phyloP scores from a whole-genome alignment of 2,888 invertebrate genomes.

The Proisotoma minuta region DNA sequence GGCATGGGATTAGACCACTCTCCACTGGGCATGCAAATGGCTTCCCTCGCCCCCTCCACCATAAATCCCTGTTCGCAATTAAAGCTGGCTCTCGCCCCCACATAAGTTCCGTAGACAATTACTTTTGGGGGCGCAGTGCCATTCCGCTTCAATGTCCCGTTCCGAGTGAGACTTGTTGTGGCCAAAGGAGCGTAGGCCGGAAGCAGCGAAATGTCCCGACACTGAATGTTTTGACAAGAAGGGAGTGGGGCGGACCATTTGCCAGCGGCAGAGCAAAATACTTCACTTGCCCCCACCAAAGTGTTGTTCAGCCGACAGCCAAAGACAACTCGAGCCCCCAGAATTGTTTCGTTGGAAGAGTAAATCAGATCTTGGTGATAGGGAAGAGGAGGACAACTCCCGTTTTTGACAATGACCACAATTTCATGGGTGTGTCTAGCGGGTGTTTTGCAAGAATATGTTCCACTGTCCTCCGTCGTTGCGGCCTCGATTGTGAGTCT shows the following conservation, averaged over 20 bases:
- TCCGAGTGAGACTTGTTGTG: conserved; percentile 24
- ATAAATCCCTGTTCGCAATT: conserved; percentile 73
- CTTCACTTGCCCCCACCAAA: conserved; percentile 67
- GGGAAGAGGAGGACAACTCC: conserved; percentile 72
- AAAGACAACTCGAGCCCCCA: conserved; percentile 69
- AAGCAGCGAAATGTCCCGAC: conserved; percentile 42
- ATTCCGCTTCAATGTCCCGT: conserved; percentile 53
- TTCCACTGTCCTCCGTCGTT: conserved; percentile 68
- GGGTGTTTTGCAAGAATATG: conserved; percentile 78
- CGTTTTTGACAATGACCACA: conserved; percentile 72
- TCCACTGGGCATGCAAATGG: conserved; percentile 52
- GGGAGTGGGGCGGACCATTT: conserved; percentile 80
- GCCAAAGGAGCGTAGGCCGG: conserved; percentile 42
- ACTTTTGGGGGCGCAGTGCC: conserved; percentile 50
- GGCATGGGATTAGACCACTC: conserved; percentile 76
- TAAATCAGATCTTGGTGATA: conserved; percentile 68
- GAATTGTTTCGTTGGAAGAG: conserved; percentile 65
- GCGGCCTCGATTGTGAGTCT: conserved; percentile 76
- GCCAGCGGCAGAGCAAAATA: conserved; percentile 71
- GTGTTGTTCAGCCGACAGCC: conserved; percentile 75
- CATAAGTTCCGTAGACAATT: conserved; percentile 69
- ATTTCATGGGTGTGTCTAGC: conserved; percentile 74
- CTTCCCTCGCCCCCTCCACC: conserved; percentile 60
- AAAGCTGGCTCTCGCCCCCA: conserved; percentile 75
- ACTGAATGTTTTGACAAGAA: conserved; percentile 62